A percentile compares a stretch with the other conserved stretches of the same genome.
Evolutionary conservation across 2,888 invertebrate genomes (phyloP).

Genomic region (Euproctis similis): DNA sequence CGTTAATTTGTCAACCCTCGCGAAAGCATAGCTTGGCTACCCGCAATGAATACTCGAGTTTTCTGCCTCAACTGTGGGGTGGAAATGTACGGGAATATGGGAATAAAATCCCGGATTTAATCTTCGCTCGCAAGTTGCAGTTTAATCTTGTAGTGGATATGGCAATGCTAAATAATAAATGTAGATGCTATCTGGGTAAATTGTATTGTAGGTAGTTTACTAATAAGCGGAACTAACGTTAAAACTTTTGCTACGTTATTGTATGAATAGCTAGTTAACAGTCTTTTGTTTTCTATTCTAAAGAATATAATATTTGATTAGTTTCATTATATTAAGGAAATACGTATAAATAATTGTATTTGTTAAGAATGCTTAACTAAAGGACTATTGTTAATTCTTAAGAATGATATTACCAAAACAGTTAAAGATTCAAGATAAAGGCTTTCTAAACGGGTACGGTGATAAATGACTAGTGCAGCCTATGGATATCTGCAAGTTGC

Average conservation of each 20-base stretch:
- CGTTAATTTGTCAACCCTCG: conserved; percentile 42
- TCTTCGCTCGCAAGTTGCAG: conserved; percentile 65
- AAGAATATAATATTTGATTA: conserved; percentile 5
- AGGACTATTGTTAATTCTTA: not conserved
- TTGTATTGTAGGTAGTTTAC: conserved; percentile 43
- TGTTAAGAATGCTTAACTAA: conserved; percentile 13
- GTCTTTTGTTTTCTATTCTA: no score
- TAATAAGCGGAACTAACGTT: no score
- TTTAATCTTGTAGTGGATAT: conserved; percentile 71
- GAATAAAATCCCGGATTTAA: conserved; percentile 72
- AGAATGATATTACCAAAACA: not conserved
- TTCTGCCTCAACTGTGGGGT: conserved; percentile 59
- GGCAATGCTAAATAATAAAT: conserved; percentile 68
- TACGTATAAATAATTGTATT: conserved; percentile 13
- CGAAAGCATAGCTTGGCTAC: conserved; percentile 47
- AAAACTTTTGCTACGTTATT: no score
- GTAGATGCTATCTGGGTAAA: conserved; percentile 58
- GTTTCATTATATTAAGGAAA: conserved; percentile 8
- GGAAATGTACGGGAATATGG: conserved; percentile 64
- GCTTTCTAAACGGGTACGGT: no score
- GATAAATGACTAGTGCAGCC: no score
- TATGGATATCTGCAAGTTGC: no score
- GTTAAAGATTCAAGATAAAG: no score
- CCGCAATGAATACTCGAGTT: conserved; percentile 71
- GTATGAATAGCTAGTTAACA: no score